Percentiles rank a stretch among this genome's conserved stretches.
phyloP scores from a whole-genome alignment of 2,888 invertebrate genomes.

The Parnassius orleans region DNA sequence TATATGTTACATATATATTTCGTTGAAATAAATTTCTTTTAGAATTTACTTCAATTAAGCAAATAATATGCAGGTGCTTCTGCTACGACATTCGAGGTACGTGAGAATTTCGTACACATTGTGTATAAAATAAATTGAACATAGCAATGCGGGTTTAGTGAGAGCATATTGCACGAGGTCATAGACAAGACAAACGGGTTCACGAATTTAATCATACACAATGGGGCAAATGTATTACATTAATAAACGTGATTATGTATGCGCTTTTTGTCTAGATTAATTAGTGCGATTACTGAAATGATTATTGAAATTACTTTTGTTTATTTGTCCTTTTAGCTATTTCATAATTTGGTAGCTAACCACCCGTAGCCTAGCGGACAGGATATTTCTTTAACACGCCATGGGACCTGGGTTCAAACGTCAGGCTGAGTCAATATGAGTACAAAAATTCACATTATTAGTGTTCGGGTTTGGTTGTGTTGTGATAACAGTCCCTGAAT shows the following conservation, averaged over 20 bases:
- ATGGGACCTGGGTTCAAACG: no score
- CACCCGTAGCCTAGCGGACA: no score
- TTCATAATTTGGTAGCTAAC: no score
- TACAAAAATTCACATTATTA: no score
- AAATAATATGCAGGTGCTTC: background rate
- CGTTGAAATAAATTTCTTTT: no score
- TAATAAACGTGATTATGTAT: conserved; percentile 11
- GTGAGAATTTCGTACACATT: conserved; percentile 63
- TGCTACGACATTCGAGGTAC: conserved; percentile 27
- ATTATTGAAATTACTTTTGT: conserved; percentile 15
- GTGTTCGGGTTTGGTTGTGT: no score
- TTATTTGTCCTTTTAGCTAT: conserved; percentile 3
- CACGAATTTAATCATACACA: conserved; percentile 19
- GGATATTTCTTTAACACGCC: no score
- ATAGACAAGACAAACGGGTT: background rate
- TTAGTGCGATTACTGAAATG: conserved; percentile 4
- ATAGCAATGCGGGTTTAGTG: conserved; percentile 16
- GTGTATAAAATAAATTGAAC: conserved; percentile 33
- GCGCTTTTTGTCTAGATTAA: conserved; percentile 4
- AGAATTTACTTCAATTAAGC: no score
- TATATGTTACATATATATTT: no score
- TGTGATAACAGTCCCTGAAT: no score
- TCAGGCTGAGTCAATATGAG: no score
- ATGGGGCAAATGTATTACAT: conserved; percentile 19
- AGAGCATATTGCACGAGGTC: conserved; percentile 14